These are phyloP conservation scores for Scolanthus callimorphus DNA, from an alignment of 92 coral and sea anemone species.

Conservation along the genomic window DNA sequence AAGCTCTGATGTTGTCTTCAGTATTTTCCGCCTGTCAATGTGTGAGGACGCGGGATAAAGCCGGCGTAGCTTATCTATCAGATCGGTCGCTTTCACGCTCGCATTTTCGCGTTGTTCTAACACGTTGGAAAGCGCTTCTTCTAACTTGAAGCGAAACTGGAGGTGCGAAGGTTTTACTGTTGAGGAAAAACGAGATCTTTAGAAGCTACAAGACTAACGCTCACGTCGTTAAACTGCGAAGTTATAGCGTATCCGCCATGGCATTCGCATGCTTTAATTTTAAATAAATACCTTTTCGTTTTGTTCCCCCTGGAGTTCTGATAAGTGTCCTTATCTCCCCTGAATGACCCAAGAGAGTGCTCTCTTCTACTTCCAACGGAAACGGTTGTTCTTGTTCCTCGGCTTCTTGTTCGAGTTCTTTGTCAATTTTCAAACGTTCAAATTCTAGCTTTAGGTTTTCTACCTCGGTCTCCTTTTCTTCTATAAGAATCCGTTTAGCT, in stretches of 20 bases:
- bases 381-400: too few species aligned
- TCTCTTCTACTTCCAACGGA: not conserved
- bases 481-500: conserved; percentile 5
- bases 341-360: too few species aligned
- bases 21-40: not conserved
- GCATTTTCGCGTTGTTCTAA: not conserved
- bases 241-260: too few species aligned
- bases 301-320: conserved; percentile 32
- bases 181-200: too few species aligned
- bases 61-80: not conserved
- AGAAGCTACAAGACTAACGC: too few species aligned
- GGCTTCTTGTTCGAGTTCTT: too few species aligned
- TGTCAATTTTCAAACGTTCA: not conserved
- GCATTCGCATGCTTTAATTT: too few species aligned
- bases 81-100: conserved; percentile 1
- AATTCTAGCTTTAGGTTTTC: conserved; percentile 5
- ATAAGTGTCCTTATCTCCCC: conserved; percentile 5
- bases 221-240: too few species aligned
- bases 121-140: not conserved
- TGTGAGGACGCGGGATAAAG: not conserved
- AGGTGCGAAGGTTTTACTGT: not conserved
- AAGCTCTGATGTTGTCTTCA: not conserved
- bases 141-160: not conserved
- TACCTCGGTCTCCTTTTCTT: conserved; percentile 6
- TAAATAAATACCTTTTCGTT: conserved; percentile 16